Conservation (phyloP, 2,888 invertebrate genomes). For the Lysandra bellargus region DNA sequence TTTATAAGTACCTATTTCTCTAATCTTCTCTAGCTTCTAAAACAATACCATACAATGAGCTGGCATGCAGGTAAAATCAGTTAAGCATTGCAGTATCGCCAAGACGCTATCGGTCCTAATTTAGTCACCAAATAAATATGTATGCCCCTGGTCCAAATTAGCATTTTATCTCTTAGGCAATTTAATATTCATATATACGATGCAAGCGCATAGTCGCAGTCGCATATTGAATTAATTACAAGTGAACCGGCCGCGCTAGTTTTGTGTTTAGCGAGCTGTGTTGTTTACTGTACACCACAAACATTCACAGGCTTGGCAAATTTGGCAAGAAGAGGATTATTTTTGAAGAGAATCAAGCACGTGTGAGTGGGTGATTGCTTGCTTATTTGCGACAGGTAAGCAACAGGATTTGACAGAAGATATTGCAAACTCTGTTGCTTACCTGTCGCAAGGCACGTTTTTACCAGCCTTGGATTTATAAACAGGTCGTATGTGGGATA, state of each 20-base stretch:
- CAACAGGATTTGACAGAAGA: neutral
- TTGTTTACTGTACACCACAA: constrained; percentile 14
- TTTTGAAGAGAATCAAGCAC: neutral
- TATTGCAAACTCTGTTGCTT: too few relatives aligned
- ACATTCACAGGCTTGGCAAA: neutral
- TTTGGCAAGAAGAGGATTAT: neutral
- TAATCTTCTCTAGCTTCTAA: too few relatives aligned
- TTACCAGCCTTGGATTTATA: too few relatives aligned
- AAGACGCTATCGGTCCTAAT: constrained; percentile 57
- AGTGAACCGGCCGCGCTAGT: constrained; percentile 23
- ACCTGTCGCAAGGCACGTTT: too few relatives aligned
- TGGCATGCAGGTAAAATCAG: constrained; percentile 42
- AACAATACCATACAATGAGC: neutral
- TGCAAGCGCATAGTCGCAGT: constrained; percentile 61
- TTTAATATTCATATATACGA: constrained; percentile 74
- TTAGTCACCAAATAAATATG: constrained; percentile 64
- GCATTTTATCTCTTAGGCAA: constrained; percentile 74
- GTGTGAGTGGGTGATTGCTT: neutral
- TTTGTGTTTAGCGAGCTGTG: constrained; percentile 35
- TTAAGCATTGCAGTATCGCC: constrained; percentile 40
- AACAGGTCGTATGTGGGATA: too few relatives aligned
- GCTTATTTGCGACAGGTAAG: neutral
- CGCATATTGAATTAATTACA: constrained; percentile 70
- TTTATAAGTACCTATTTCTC: neutral
- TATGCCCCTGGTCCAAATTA: constrained; percentile 64